A percentile compares a stretch with the other conserved stretches of the same genome.
Evolutionary conservation across 2,113 vertebrate genomes (phyloP).

Genomic region (Dromiciops gliroides): DNA sequence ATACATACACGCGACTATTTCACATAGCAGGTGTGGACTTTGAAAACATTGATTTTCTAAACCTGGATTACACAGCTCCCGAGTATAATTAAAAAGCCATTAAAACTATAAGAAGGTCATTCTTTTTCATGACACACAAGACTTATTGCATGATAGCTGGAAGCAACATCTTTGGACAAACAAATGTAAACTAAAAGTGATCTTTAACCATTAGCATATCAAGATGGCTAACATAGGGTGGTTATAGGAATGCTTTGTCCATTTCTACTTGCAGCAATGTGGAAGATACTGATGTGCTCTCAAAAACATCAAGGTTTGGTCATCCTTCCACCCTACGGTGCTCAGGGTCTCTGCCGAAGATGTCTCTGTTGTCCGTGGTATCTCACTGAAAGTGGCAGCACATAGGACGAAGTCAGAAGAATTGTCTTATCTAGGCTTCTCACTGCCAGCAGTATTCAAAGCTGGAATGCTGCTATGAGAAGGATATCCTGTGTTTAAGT

Average conservation of each 20-base stretch:
- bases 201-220: constrained; percentile 71
- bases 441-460: constrained; percentile 34
- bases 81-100: constrained; percentile 68
- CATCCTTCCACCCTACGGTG: constrained; percentile 48
- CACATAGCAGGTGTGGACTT: constrained; percentile 61
- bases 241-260: constrained; percentile 55
- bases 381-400: constrained; percentile 48
- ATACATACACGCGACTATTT: constrained; percentile 55
- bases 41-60: constrained; percentile 66
- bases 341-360: constrained; percentile 66
- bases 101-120: constrained; percentile 67
- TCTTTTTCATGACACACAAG: constrained; percentile 74
- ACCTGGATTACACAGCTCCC: constrained; percentile 73
- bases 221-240: constrained; percentile 72
- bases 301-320: constrained; percentile 33
- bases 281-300: constrained; percentile 7
- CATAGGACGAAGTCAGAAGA: constrained; percentile 63
- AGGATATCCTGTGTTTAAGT: constrained; percentile 89
- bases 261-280: constrained; percentile 45
- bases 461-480: constrained; percentile 84
- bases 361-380: constrained; percentile 46
- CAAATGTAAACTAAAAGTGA: constrained; percentile 77
- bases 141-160: constrained; percentile 84
- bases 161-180: constrained; percentile 80
- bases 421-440: constrained; percentile 58